Conservation (phyloP, 2,888 invertebrate species). For the Dicyrtomina minuta region DNA sequence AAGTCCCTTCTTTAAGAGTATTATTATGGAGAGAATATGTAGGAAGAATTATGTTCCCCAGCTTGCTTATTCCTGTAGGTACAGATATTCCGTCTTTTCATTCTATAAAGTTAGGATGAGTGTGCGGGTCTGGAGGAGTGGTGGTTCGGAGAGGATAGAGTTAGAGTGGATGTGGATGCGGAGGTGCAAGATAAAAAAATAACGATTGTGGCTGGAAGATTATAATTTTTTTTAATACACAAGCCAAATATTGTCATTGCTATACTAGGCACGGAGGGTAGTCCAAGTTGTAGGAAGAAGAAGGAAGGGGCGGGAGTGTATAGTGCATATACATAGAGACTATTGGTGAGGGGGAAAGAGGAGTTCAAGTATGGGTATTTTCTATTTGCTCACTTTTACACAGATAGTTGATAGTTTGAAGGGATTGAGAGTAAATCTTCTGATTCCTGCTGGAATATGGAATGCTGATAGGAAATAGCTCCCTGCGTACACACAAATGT, state of each 20-base stretch:
- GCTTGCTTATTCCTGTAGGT: not conserved
- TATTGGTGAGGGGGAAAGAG: not conserved
- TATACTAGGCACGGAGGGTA: constrained; percentile 3
- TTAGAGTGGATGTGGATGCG: too few relatives aligned
- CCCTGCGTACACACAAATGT: too few relatives aligned
- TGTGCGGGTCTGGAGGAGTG: not conserved
- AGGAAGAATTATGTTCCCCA: constrained; percentile 3
- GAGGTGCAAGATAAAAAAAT: constrained; percentile 20
- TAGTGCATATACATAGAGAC: too few relatives aligned
- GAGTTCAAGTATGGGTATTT: not conserved
- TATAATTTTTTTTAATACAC: constrained; percentile 45
- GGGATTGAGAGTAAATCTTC: too few relatives aligned
- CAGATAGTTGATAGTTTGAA: too few relatives aligned
- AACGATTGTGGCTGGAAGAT: constrained; percentile 39
- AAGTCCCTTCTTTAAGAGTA: constrained; percentile 18
- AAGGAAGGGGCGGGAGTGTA: too few relatives aligned
- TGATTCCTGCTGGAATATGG: too few relatives aligned
- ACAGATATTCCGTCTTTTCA: not conserved
- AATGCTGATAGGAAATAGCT: too few relatives aligned
- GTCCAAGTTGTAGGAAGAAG: not conserved
- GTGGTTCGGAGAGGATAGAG: not conserved
- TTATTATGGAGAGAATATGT: constrained; percentile 14
- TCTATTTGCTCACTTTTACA: too few relatives aligned
- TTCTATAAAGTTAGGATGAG: too few relatives aligned
- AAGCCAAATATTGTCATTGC: constrained; percentile 46